Evolutionary conservation across 1,140 invertebrate species (phyloP), one percentile per base, ranked within the genome.

Genomic region (Bathynomus jamesi): DNA sequence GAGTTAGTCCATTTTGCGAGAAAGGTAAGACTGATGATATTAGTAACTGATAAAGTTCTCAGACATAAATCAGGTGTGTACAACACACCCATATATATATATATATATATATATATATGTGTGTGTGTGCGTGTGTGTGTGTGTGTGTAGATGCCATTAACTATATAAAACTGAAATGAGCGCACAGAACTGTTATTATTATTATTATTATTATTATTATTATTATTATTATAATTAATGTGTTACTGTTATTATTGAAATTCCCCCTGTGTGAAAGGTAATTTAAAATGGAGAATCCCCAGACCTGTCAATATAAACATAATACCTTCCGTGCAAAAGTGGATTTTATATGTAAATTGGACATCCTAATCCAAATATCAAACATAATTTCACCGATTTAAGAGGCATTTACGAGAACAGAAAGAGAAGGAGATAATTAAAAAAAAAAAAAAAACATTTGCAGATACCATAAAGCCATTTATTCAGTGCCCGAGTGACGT

Each of bases 401-500:
- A n/a, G n/a, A n/a, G n/a, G n/a, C n/a, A n/a, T n/a, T n/a, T n/a
- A n/a, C n/a, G n/a, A n/a, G n/a, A n/a, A n/a, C n/a, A n/a, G n/a
- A n/a, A n/a, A n/a, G n/a, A n/a, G n/a, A n/a, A n/a, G n/a, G n/a
- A n/a, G n/a, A n/a, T n/a, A n/a, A n/a, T n/a, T n/a, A n/a, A n/a
- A n/a, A n/a, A n/a, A n/a, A n/a, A n/a, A n/a, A n/a, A n/a, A n/a
- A n/a, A 53, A 17, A 53, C 21, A 53, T 53, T 17, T 53, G 17
- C 77, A 82, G 81, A 80, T 68, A 73, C 74, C 71, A 79, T 83
- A 65, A 81, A 82, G 62, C 86, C 87, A 32, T 88, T 84, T 78
- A 88, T 90, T 69, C 86, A 84, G 71, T 90, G 89, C 79, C 88
- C 89, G 0, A 79, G 76, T 31, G 84, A 86, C 78, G 82, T 89